These are phyloP conservation scores for Colostygia pectinataria DNA, from an alignment of 2,888 invertebrate genomes.

Conservation along the genomic window DNA sequence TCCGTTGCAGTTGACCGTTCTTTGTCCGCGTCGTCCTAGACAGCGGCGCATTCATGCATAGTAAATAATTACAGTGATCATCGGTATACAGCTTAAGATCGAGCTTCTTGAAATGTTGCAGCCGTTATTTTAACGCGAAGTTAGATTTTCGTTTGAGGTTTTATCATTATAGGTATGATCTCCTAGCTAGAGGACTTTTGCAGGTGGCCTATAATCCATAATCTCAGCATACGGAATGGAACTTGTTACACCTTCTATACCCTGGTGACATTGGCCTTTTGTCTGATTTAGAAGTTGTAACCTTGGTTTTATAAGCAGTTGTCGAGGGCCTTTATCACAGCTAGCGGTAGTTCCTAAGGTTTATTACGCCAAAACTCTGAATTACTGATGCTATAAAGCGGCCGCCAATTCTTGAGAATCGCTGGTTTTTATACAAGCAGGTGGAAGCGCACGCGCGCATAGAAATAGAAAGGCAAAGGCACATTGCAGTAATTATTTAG, in stretches of 20 bases:
- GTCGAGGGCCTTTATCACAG: too few relatives aligned
- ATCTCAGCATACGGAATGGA: too few relatives aligned
- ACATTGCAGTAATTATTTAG: constrained; percentile 83
- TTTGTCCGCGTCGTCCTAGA: constrained; percentile 79
- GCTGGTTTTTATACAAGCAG: constrained; percentile 50
- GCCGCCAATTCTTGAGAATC: neutral
- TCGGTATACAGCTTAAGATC: constrained; percentile 24
- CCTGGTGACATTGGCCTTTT: too few relatives aligned
- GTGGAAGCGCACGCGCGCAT: constrained; percentile 78
- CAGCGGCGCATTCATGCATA: constrained; percentile 80
- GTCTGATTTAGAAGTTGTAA: too few relatives aligned
- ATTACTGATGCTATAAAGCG: neutral
- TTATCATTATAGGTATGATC: too few relatives aligned
- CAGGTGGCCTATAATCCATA: too few relatives aligned
- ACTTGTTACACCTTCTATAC: too few relatives aligned
- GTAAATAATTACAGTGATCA: constrained; percentile 82
- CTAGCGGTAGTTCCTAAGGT: too few relatives aligned
- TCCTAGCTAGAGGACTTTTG: too few relatives aligned
- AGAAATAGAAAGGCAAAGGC: constrained; percentile 82
- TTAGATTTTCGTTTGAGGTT: neutral
- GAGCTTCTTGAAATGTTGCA: neutral
- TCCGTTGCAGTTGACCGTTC: constrained; percentile 66
- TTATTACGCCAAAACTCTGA: too few relatives aligned
- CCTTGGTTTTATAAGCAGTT: too few relatives aligned
- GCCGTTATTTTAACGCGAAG: neutral